Percentiles rank a stretch among this genome's conserved stretches.
Conservation (phyloP, 2,797 vertebrate genomes). For the Novumbra hubbsi region DNA sequence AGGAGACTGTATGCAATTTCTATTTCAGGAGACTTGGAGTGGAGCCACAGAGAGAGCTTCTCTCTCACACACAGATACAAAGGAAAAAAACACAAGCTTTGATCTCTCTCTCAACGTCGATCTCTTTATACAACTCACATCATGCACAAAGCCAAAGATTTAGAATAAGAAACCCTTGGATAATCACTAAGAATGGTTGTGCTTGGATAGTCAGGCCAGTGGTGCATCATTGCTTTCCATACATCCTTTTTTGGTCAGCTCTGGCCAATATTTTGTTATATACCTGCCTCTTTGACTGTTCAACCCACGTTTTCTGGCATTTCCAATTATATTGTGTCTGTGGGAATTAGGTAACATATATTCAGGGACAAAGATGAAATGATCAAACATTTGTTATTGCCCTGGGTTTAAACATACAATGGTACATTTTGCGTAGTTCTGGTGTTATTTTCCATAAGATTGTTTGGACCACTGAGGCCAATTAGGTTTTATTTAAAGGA, state of each 20-base stretch:
- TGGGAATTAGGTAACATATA: neutral
- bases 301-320: neutral
- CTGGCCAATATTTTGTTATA: slow-evolving; percentile 38
- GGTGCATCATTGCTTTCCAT: slow-evolving; percentile 46
- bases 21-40: slow-evolving; percentile 48
- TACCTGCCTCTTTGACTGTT: slow-evolving; percentile 49
- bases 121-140: slow-evolving; percentile 41
- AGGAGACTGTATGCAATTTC: slow-evolving; percentile 39
- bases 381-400: neutral
- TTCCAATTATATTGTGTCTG: neutral
- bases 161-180: slow-evolving; percentile 15
- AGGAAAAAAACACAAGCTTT: slow-evolving; percentile 45
- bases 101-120: slow-evolving; percentile 50
- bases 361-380: neutral
- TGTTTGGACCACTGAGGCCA: no score
- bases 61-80: neutral
- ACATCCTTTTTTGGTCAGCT: slow-evolving; percentile 62
- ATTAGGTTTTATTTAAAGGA: no score
- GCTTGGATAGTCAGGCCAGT: slow-evolving; percentile 32
- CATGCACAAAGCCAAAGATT: slow-evolving; percentile 35
- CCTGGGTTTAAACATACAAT: neutral
- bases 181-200: slow-evolving; percentile 13
- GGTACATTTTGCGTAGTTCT: neutral
- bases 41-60: slow-evolving; percentile 47
- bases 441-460: neutral